Evolutionary conservation across 2,888 invertebrate genomes (phyloP), one percentile per base, ranked within the genome.

Genomic region (Entomobrya proxima): DNA sequence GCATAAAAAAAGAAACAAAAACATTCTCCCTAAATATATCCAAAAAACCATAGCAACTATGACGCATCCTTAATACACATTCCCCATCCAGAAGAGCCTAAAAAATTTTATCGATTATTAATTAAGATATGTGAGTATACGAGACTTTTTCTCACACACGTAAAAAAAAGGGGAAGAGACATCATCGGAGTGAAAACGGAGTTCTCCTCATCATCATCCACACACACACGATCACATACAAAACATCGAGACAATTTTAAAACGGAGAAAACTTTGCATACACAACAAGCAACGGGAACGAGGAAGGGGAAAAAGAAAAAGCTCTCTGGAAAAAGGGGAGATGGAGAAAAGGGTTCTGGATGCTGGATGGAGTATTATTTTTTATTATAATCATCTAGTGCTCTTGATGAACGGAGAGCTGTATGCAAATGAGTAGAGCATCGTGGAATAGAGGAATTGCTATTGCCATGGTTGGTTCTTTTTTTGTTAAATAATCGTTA

Each of bases 81-180:
- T 24, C 55, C 21, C 18, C n/a, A n/a, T n/a, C n/a, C n/a, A n/a
- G n/a, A n/a, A n/a, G n/a, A n/a, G n/a, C 18, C 35, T 11, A n/a
- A 37, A 35, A 67, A 67, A 35, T 67, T 67, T 67, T 67, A 67
- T 67, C 67, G 67, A 67, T 67, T 67, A 67, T 67, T 67, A 67
- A 67, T 67, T 67, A 67, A 67, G 67, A 67, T 67, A 67, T 67
- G 67, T 67, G 67, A 32, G 67, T 67, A 37, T 67, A n/a, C 11
- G 32, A n/a, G 37, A n/a, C n/a, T 37, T 67, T 67, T 67, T 67
- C 37, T 47, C 47, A 47, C 47, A 47, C 47, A 47, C 47, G 15
- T 2, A 47, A 47, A 67, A 35, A 67, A 32, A 18, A 67, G 67
- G 24, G 13, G 24, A 24, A 30, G 30, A 58, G 27, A 30, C 58